Evolutionary conservation across 2,888 invertebrate species (phyloP), one percentile per base, ranked within the genome.

Genomic region (Hypomecis punctinalis): DNA sequence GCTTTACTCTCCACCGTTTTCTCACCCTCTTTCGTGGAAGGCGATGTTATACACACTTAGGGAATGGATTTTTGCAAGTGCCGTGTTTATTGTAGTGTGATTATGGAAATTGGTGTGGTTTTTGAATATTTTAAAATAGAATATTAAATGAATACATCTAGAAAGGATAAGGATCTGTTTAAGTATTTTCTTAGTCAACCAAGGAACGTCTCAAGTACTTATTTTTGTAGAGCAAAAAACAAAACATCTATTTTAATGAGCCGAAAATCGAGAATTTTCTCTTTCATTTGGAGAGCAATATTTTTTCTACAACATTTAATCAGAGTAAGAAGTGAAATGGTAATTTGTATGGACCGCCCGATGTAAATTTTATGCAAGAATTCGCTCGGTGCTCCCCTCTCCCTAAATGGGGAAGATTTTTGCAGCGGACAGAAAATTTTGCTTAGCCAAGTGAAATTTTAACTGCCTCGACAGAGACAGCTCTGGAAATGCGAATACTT

Each of bases 261-360:
- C 89, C 87, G 82, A 89, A 91, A 91, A 90, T 89, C 89, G 84
- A 88, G 86, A 88, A 90, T 90, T 89, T 91, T 90, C 91, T 88
- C 84, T 87, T 86, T 89, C 90, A 90, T 91, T 92, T 90, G 82
- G 88, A 86, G 84, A 86, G 88, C 91, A 91, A 91, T 91, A 91
- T 91, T 91, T 93, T 92, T 93, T 93, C 92, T 93, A 91, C 89
- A 91, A 91, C 92, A 91, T 93, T 92, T 92, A 93, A 93, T 93
- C 92, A 92, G 90, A 90, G 90, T 89, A 91, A 91, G 91, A 90
- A 89, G 90, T 88, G 90, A 89, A 91, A 92, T 91, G 91, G 90
- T 91, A 91, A 93, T 93, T 92, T 92, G 91, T 93, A 91, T 92
- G 90, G 90, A 91, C 91, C 92, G 90, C 91, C 87, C 91, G 91